A percentile compares a stretch with the other conserved stretches of the same genome.
Conservation (phyloP, 30 jellyfish, hydroid and myxozoan species). For the Hydractinia symbiolongicarpus region DNA sequence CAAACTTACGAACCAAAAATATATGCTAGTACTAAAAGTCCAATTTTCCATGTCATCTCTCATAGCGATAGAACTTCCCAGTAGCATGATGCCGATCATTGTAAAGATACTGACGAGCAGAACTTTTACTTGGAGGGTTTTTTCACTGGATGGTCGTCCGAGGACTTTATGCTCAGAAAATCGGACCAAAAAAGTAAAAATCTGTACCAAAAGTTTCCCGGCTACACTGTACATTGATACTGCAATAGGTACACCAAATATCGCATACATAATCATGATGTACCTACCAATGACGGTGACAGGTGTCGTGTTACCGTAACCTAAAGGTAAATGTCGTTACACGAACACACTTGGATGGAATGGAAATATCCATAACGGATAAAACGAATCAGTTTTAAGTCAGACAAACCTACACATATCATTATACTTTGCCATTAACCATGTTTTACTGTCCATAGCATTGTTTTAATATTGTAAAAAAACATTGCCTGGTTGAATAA, state of each 20-base stretch:
- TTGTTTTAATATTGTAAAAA: too few species aligned
- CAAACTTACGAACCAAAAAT: constrained; percentile 21
- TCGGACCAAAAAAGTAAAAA: not conserved
- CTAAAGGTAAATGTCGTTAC: not conserved
- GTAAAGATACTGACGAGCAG: not conserved
- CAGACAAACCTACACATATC: too few species aligned
- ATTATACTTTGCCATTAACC: too few species aligned
- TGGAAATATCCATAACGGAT: too few species aligned
- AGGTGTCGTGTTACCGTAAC: constrained; percentile 30
- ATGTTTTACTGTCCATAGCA: too few species aligned
- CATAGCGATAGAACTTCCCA: constrained; percentile 8
- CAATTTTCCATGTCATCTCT: constrained; percentile 1
- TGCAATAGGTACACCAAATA: constrained; percentile 10
- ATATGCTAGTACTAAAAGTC: not conserved
- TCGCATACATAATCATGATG: constrained; percentile 3
- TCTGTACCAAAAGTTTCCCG: not conserved
- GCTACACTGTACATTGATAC: constrained; percentile 22
- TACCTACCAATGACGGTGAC: constrained; percentile 6
- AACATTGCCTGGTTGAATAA: too few species aligned
- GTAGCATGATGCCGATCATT: not conserved
- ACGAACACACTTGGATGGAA: too few species aligned
- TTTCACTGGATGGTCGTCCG: not conserved
- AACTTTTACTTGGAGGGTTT: not conserved
- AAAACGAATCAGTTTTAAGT: too few species aligned
- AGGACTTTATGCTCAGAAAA: not conserved